These are phyloP conservation scores for Drosophila rellima DNA, from an alignment of 2,888 invertebrate genomes.

Conservation along the genomic window DNA sequence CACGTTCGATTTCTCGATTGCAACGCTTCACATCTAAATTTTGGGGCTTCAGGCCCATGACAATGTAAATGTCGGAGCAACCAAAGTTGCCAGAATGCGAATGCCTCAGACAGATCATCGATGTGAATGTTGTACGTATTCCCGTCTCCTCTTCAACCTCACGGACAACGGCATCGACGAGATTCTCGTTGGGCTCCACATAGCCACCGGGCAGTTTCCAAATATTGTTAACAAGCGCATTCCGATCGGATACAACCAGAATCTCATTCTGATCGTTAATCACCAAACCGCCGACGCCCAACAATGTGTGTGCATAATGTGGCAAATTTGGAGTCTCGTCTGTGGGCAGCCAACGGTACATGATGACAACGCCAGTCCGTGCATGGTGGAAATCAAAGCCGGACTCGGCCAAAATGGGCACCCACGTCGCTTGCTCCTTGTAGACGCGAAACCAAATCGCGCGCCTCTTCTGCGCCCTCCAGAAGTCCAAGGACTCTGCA, in stretches of 20 bases:
- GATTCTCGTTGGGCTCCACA: constrained; percentile 94
- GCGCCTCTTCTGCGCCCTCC: constrained; percentile 89
- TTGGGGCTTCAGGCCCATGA: constrained; percentile 90
- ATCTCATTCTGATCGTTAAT: constrained; percentile 91
- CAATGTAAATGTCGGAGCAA: constrained; percentile 95
- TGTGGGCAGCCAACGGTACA: constrained; percentile 92
- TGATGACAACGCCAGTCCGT: constrained; percentile 91
- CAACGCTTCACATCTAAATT: constrained; percentile 89
- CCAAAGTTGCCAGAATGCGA: constrained; percentile 91
- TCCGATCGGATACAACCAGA: constrained; percentile 92
- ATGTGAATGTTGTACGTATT: constrained; percentile 91
- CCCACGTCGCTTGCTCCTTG: constrained; percentile 90
- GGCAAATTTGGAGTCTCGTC: constrained; percentile 89
- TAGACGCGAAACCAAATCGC: constrained; percentile 94
- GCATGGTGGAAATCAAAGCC: constrained; percentile 96
- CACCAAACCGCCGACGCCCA: constrained; percentile 95
- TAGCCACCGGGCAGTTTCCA: constrained; percentile 98
- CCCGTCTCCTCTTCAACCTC: constrained; percentile 97
- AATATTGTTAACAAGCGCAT: constrained; percentile 85
- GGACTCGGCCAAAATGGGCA: constrained; percentile 91
- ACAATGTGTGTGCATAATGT: constrained; percentile 90
- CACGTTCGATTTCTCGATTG: constrained; percentile 91
- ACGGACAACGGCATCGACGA: constrained; percentile 92
- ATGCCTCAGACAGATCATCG: constrained; percentile 92
- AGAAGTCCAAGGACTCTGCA: constrained; percentile 90